Percentiles rank a stretch among this genome's conserved stretches.
Conservation (phyloP, 2,113 vertebrate species). For the Trematomus loennbergii region DNA sequence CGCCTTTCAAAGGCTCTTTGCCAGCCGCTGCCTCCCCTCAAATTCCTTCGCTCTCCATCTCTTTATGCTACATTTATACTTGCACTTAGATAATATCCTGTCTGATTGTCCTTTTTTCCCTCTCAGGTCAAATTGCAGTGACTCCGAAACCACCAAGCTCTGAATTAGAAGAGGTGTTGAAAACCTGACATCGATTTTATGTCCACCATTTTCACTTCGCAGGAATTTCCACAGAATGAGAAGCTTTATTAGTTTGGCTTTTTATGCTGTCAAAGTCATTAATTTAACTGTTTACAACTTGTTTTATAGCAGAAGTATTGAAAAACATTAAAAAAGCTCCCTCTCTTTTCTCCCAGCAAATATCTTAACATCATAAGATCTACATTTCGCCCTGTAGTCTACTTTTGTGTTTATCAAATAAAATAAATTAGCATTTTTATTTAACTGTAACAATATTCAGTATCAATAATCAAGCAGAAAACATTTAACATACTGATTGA, state of each 20-base stretch:
- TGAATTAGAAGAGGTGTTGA: conserved; percentile 68
- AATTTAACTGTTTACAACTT: not conserved
- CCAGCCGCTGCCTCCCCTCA: conserved; percentile 61
- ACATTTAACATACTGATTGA: no score
- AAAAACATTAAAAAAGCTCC: no score
- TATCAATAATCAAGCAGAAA: no score
- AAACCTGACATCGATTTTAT: conserved; percentile 66
- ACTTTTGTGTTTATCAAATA: no score
- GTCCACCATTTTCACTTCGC: conserved; percentile 32
- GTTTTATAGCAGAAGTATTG: no score
- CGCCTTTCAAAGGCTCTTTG: conserved; percentile 78
- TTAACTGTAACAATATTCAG: no score
- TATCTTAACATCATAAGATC: no score
- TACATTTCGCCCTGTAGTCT: no score
- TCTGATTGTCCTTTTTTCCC: conserved; percentile 61
- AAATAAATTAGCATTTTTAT: no score
- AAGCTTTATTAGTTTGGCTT: not conserved
- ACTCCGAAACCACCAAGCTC: conserved; percentile 66
- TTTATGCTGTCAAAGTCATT: not conserved
- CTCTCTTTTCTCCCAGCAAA: no score
- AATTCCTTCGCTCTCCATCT: conserved; percentile 76
- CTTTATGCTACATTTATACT: conserved; percentile 82
- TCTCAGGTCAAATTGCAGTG: conserved; percentile 71
- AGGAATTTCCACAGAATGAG: not conserved
- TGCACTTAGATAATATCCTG: conserved; percentile 79